Base-by-base conservation (phyloP, 2,888 invertebrate species). In the Phengaris arion region DNA sequence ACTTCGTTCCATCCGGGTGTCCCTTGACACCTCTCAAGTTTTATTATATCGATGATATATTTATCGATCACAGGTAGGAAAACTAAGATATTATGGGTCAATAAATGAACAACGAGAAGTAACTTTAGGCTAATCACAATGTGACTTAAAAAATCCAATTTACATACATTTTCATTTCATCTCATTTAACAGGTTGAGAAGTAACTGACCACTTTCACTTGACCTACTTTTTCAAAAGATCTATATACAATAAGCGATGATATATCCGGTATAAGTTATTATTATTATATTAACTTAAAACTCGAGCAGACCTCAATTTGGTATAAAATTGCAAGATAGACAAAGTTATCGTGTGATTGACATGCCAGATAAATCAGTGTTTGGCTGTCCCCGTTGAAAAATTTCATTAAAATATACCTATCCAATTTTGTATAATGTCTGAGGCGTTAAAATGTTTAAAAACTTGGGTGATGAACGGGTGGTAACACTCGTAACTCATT, bases 321-420 rank as follows among this genome's bases (percentile, higher is more conserved):
- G 51, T 10, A 15, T 70, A 70, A 70, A 10, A 70, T 70, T 70
- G 70, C 15, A 15, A 70, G 70, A 70, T 70, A 70, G 70, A 51
- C 51, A 70, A 70, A 70, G 48, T 70, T 70, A 70, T 51, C 70
- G 51, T 48, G 48, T 70, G 70, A 70, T 70, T 48, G 70, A 70
- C 70, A 70, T 12, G 6, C 45, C 46, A 69, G 69, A 68, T 74
- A 55, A 55, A 51, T 22, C 74, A 45, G 55, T 55, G 74, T 57
- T 68, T 12, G 55, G 74, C 13, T 48, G 22, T 10, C 10, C 57
- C 15, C 57, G 57, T 57, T 57, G 15, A 57, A 59, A 9, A 15
- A 5, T 22, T 9, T 22, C 0, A 22, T 22, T 1, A 1, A 59
- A 22, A 59, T 59, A 59, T 59, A 22, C 8, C 6, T 46, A 46